Evolutionary conservation across 2,113 vertebrate genomes (phyloP).

Genomic region (Urocolius indicus): DNA sequence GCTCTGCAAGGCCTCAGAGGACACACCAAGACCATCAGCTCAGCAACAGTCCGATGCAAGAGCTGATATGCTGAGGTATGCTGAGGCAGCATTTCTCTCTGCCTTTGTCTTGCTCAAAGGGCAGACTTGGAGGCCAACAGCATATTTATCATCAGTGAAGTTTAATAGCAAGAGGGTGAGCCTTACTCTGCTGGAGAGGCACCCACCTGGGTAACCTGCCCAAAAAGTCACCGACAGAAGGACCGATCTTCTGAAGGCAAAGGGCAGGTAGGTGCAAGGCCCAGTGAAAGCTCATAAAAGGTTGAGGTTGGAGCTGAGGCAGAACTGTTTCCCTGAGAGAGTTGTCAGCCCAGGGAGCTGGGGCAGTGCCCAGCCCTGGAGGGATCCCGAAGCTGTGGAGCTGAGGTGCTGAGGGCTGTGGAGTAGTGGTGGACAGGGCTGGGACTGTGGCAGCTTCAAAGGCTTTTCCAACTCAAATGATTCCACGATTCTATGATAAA

Average conservation of each 20-base stretch:
- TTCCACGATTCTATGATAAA: not conserved
- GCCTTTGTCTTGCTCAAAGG: not conserved
- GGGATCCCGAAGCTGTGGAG: too few relatives aligned
- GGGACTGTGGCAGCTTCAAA: too few relatives aligned
- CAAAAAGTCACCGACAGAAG: not conserved
- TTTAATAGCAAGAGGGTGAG: not conserved
- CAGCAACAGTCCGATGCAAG: not conserved
- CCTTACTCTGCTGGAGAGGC: not conserved
- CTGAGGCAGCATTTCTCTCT: not conserved
- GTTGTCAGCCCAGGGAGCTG: too few relatives aligned
- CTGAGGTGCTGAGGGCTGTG: too few relatives aligned
- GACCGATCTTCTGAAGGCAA: not conserved
- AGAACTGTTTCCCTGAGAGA: too few relatives aligned
- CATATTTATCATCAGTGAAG: not conserved
- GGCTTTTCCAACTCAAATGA: too few relatives aligned
- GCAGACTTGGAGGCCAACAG: not conserved
- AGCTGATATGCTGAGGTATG: not conserved
- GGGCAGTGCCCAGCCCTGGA: too few relatives aligned
- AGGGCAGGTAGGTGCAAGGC: not conserved
- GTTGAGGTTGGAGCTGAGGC: too few relatives aligned
- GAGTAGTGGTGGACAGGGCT: too few relatives aligned
- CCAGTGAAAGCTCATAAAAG: not conserved
- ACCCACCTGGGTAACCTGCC: not conserved
- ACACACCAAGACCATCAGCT: not conserved
- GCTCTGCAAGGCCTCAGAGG: not conserved